Evolutionary conservation across 2,113 vertebrate genomes (phyloP), one percentile per base, ranked within the genome.

Genomic region (Thryonomys swinderianus): DNA sequence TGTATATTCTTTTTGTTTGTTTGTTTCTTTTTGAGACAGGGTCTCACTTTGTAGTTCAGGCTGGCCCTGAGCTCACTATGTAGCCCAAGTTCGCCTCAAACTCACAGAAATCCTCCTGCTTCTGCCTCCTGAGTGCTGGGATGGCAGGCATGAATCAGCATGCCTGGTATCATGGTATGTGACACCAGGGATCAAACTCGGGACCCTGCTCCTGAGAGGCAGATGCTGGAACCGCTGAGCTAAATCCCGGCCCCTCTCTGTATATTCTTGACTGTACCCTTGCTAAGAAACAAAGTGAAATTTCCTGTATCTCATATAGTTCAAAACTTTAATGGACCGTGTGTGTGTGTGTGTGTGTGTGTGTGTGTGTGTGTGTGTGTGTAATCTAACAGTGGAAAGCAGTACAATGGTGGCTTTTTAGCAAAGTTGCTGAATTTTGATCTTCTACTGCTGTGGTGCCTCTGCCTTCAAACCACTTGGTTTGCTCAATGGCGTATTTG

Each of bases 191-290:
- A n/a, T n/a, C n/a, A n/a, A n/a, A n/a, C n/a, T n/a, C n/a, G n/a
- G n/a, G n/a, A n/a, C n/a, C n/a, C n/a, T n/a, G n/a, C n/a, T n/a
- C n/a, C n/a, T n/a, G n/a, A n/a, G n/a, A n/a, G n/a, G n/a, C n/a
- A n/a, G n/a, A n/a, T n/a, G n/a, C n/a, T n/a, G n/a, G n/a, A n/a
- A n/a, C n/a, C n/a, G n/a, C n/a, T n/a, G n/a, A n/a, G n/a, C n/a
- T n/a, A n/a, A n/a, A n/a, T n/a, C n/a, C n/a, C n/a, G n/a, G n/a
- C n/a, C n/a, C n/a, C n/a, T n/a, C n/a, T n/a, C n/a, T 55, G 53
- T 55, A 89, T 86, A 95, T 96, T 96, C 87, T 27, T 94, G 97
- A 94, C 61, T 95, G 96, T 95, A 85, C 23, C 93, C 92, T 83
- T 97, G 69, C 76, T 90, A 96, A 87, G 81, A 79, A 53, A 40